These are phyloP conservation scores for Andrena trimmerana DNA, from an alignment of 2,888 invertebrate genomes.

Conservation along the genomic window DNA sequence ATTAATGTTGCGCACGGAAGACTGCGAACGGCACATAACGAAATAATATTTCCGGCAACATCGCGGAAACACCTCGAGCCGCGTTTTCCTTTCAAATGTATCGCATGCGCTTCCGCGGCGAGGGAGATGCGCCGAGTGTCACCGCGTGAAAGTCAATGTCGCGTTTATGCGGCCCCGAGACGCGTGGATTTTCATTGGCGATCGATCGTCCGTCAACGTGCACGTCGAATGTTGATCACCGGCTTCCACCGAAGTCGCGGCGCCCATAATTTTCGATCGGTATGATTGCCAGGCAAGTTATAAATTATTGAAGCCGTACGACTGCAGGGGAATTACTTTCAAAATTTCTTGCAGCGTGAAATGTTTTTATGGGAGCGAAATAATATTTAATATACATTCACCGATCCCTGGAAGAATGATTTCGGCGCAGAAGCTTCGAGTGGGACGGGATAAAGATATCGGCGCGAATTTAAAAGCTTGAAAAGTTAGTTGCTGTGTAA, in stretches of 20 bases:
- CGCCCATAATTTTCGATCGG: neutral
- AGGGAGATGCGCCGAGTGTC: conserved; percentile 20
- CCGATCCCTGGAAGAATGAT: neutral
- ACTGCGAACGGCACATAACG: neutral
- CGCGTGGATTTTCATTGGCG: conserved; percentile 67
- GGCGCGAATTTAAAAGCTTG: conserved; percentile 7
- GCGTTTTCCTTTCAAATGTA: conserved; percentile 21
- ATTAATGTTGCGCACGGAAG: conserved; percentile 16
- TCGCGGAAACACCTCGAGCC: conserved; percentile 28
- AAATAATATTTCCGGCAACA: conserved; percentile 29
- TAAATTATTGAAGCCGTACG: neutral
- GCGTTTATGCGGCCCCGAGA: conserved; percentile 31
- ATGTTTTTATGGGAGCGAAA: no score
- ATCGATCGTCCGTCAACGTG: conserved; percentile 27
- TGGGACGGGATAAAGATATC: neutral
- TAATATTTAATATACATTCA: no score
- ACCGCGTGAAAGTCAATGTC: conserved; percentile 58
- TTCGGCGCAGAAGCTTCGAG: neutral
- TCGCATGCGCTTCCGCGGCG: conserved; percentile 20
- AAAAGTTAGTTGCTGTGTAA: neutral
- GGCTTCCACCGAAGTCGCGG: conserved; percentile 25
- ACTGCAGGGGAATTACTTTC: neutral
- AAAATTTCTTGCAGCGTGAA: no score
- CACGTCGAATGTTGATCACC: conserved; percentile 37
- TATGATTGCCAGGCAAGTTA: conserved; percentile 11